These are phyloP conservation scores for Eutrigla gurnardus DNA, from an alignment of 2,797 vertebrate species.

Conservation along the genomic window DNA sequence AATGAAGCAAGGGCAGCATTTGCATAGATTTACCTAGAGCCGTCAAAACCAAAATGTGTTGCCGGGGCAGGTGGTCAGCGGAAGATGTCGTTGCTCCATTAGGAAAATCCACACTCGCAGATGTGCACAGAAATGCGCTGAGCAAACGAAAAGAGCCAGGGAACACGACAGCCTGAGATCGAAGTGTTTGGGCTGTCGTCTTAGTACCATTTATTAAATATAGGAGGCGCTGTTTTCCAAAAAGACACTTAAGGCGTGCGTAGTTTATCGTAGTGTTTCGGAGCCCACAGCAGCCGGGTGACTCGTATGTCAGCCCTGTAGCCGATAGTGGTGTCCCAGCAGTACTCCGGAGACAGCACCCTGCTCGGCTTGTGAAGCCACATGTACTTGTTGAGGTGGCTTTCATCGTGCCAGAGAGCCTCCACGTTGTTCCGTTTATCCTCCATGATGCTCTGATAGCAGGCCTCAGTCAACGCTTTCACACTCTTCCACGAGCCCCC, in stretches of 20 bases:
- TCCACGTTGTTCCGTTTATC: constrained; percentile 78
- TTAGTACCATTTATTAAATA: not conserved
- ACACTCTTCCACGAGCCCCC: constrained; percentile 77
- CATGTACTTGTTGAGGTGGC: constrained; percentile 82
- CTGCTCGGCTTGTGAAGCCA: constrained; percentile 79
- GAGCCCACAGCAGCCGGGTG: constrained; percentile 78
- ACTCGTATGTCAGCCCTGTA: constrained; percentile 62
- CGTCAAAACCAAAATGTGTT: not conserved
- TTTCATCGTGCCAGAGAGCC: constrained; percentile 83
- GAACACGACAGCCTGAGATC: not conserved
- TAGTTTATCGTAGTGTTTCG: constrained; percentile 75
- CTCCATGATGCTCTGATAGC: constrained; percentile 74
- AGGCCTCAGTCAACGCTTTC: constrained; percentile 65
- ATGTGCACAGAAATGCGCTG: not conserved
- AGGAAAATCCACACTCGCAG: not conserved
- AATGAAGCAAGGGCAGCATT: not conserved
- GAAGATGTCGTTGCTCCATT: not conserved
- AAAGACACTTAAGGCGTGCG: constrained; percentile 19
- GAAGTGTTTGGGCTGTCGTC: not conserved
- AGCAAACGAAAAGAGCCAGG: not conserved
- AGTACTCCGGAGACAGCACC: constrained; percentile 83
- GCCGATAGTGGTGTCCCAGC: constrained; percentile 73
- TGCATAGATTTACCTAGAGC: constrained; percentile 7
- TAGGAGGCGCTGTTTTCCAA: not conserved
- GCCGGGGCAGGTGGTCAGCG: not conserved